Evolutionary conservation across 2,888 invertebrate species (phyloP).

Genomic region (Bimastos eiseni): DNA sequence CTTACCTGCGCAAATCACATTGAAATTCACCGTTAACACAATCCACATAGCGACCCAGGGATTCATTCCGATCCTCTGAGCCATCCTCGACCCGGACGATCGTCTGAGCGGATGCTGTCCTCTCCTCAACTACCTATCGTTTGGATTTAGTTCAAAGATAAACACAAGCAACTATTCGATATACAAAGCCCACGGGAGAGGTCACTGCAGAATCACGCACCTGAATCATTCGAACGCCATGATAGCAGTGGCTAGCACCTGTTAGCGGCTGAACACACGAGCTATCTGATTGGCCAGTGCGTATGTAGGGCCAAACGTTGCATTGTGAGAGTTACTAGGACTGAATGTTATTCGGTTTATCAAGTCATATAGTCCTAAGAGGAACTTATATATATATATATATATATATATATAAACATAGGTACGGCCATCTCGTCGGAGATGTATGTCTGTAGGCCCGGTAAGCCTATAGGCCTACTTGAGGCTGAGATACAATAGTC

Average conservation of each 20-base stretch:
- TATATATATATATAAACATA: not conserved
- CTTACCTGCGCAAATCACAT: constrained; percentile 5
- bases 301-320: not conserved
- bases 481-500: not conserved
- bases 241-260: not conserved
- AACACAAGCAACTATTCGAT: not conserved
- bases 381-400: not conserved
- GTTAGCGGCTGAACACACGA: not conserved
- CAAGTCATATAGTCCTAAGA: not conserved
- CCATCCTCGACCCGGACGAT: not conserved
- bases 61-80: not conserved
- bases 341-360: not conserved
- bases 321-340: not conserved
- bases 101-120: not conserved
- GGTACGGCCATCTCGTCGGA: not conserved
- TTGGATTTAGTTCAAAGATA: not conserved
- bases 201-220: not conserved
- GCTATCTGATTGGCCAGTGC: not conserved
- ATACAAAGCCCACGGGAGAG: not conserved
- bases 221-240: not conserved
- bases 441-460: not conserved
- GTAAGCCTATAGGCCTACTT: too few relatives aligned
- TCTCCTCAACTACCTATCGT: not conserved
- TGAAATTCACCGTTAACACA: not conserved
- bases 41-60: not conserved